phyloP scores from a whole-genome alignment of 2,113 vertebrate genomes.

The Anoura caudifer region DNA sequence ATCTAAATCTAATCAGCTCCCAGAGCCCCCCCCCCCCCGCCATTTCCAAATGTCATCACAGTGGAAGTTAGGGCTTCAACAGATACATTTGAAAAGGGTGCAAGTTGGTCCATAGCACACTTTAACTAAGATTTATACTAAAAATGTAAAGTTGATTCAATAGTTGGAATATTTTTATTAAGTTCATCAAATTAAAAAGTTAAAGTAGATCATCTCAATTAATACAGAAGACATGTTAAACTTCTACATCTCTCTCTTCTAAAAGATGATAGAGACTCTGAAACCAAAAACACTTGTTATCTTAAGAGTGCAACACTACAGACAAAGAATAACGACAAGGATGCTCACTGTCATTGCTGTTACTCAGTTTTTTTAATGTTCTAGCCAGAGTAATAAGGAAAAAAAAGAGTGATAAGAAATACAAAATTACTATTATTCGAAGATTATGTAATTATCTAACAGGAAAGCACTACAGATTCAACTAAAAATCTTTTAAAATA shows the following conservation, averaged over 20 bases:
- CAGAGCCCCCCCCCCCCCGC: not conserved
- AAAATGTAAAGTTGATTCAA: not conserved
- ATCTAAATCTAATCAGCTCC: not conserved
- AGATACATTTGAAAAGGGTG: not conserved
- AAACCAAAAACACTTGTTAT: not conserved
- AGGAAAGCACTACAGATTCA: not conserved
- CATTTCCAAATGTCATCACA: not conserved
- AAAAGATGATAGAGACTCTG: not conserved
- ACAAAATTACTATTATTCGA: not conserved
- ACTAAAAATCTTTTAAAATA: not conserved
- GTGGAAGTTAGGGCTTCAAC: not conserved
- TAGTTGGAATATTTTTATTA: not conserved
- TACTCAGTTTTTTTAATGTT: not conserved
- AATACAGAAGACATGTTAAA: not conserved
- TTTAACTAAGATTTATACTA: not conserved
- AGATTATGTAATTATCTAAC: conserved; percentile 9
- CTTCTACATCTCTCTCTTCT: not conserved
- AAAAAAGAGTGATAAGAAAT: not conserved
- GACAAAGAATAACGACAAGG: not conserved
- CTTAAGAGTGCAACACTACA: not conserved
- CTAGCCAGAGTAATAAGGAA: conserved; percentile 38
- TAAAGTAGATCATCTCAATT: not conserved
- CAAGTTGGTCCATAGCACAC: not conserved
- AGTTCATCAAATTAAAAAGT: conserved; percentile 11
- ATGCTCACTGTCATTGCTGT: not conserved